Evolutionary conservation across 2,797 vertebrate species (phyloP), one percentile per base, ranked within the genome.

Genomic region (Phataginus tricuspis): DNA sequence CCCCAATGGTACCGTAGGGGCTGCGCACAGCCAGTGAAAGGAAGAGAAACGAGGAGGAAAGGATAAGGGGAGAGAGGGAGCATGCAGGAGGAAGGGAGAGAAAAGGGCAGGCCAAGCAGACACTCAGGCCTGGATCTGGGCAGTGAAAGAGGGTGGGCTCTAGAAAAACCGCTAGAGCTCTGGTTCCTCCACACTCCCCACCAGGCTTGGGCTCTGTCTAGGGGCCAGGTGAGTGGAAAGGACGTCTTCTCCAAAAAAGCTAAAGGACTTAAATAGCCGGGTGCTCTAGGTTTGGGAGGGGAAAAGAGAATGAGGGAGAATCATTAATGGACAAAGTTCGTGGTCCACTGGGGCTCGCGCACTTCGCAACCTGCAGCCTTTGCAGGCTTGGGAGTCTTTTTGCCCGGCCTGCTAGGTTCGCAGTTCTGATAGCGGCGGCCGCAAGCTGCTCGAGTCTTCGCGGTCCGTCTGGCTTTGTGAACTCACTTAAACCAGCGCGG

Each of bases 401-500:
- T 2, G 80, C 27, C 21, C 1, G 29, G 18, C 27, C 39, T 7
- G 21, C 78, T 71, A 14, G 0, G 27, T 51, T 75, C 13, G 13
- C 29, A 12, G 19, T 93, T 66, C 53, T 4, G 7, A 1, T 3
- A 72, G 74, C 53, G 4, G 75, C 3, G 57, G 64, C 75, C 12
- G 53, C 89, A 74, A 78, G 93, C 78, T 78, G 95, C 92, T 51
- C 12, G 39, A 91, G 86, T 71, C 97, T 85, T 39, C 8, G 61
- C 83, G 55, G 83, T 86, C 77, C n/a, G 90, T 85, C 86, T 51
- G 49, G 71, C 83, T 78, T 49, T 92, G 87, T 86, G 88, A 92
- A 86, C 86, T 96, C 86, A 86, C 93, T 96, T 82, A 95, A 95
- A 94, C 79, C 96, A 78, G 64, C 61, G 61, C 25, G 80, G 72